Evolutionary conservation across 2,797 vertebrate genomes (phyloP), one percentile per base, ranked within the genome.

Genomic region (Psittacula derbiana): DNA sequence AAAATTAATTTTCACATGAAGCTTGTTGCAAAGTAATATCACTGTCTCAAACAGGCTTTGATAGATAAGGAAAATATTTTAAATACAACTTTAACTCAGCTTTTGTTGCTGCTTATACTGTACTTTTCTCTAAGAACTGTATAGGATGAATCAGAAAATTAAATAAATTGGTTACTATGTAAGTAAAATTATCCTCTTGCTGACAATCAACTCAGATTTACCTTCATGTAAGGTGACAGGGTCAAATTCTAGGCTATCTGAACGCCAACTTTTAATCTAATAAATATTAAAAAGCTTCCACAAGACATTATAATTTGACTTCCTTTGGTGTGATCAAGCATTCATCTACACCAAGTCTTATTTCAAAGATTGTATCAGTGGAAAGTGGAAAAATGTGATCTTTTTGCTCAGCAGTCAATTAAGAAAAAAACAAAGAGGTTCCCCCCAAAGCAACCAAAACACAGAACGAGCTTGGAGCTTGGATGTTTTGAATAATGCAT

Each of bases 401-500:
- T 69, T 93, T 74, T 70, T 95, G 66, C 40, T 75, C 23, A 94
- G 76, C 28, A 86, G 71, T 71, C 52, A 73, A 61, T 80, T 53
- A 17, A 49, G 47, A 91, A 79, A 49, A 61, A 84, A 73, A 3
- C 21, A 7, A 61, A 44, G 57, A 65, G 4, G 1, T 3, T 73
- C 6, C 21, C 24, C 16, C 4, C 6, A 50, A 80, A 87, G 11
- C 47, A 90, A 93, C 30, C 41, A 80, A 93, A 92, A 67, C 12
- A 79, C 19, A 84, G n/a, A 93, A 94, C 33, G 60, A 92, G 11
- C 33, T 88, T 4, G 11, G 65, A 89, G 61, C 41, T 87, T 4
- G 12, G 65, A 89, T 64, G 72, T 95, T 96, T 28, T 79, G 86
- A 97, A 94, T 94, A 93, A 95, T 90, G 58, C 74, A 89, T 97